Percentiles rank a stretch among this genome's conserved stretches.
Evolutionary conservation across 1,140 invertebrate species (phyloP).

Genomic region (Pomacea maculata): DNA sequence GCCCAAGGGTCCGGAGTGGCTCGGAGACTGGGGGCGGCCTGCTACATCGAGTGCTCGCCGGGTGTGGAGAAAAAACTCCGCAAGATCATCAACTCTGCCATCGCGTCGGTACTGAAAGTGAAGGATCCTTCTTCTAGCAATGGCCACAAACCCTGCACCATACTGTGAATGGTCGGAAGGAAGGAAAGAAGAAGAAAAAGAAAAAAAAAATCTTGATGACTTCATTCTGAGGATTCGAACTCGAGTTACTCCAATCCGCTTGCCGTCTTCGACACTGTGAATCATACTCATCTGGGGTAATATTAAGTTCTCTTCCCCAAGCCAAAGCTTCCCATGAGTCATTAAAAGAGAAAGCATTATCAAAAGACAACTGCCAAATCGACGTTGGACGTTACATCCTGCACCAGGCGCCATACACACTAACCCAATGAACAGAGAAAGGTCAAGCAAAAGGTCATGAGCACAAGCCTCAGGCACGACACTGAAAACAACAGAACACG

Average conservation of each 20-base stretch:
- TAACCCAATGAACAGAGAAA: too few relatives aligned
- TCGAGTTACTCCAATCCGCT: neutral
- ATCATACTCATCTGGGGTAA: neutral
- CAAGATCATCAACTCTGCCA: conserved; percentile 43
- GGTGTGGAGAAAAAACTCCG: conserved; percentile 43
- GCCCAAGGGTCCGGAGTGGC: conserved; percentile 33
- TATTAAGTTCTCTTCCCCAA: neutral
- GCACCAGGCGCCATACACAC: too few relatives aligned
- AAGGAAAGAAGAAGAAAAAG: too few relatives aligned
- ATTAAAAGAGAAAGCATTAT: too few relatives aligned
- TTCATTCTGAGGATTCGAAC: neutral
- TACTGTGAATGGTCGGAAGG: neutral
- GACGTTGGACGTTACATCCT: too few relatives aligned
- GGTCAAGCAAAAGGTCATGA: too few relatives aligned
- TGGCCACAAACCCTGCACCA: neutral
- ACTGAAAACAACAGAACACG: too few relatives aligned
- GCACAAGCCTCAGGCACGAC: too few relatives aligned
- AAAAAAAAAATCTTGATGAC: neutral
- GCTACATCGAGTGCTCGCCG: conserved; percentile 66
- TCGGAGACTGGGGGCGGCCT: conserved; percentile 35
- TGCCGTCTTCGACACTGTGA: neutral
- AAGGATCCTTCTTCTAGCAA: neutral
- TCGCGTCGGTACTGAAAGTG: conserved; percentile 40
- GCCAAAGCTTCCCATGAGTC: neutral
- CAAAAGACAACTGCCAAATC: too few relatives aligned